These are phyloP conservation scores for Myripristis murdjan DNA, from an alignment of 2,797 vertebrate genomes.

Conservation along the genomic window DNA sequence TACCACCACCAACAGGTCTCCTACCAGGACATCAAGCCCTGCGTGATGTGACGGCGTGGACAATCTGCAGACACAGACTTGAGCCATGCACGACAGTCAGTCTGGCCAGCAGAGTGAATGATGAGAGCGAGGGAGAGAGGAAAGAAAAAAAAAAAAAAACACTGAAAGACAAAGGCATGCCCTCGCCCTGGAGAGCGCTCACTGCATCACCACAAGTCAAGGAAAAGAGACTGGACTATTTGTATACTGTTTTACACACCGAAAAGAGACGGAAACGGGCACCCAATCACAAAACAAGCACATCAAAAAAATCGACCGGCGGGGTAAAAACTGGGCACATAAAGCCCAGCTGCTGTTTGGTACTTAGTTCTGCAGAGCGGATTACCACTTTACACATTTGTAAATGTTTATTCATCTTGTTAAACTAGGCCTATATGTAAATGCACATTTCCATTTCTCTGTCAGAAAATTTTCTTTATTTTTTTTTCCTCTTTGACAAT, in stretches of 20 bases:
- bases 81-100: slow-evolving; percentile 54
- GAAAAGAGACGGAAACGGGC: slow-evolving; percentile 55
- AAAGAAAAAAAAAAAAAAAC: slow-evolving; percentile 53
- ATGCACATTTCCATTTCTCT: slow-evolving; percentile 66
- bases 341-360: slow-evolving; percentile 79
- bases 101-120: slow-evolving; percentile 31
- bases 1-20: slow-evolving; percentile 99
- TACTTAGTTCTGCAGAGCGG: slow-evolving; percentile 87
- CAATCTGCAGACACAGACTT: slow-evolving; percentile 46
- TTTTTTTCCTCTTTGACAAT: slow-evolving; percentile 48
- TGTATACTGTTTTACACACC: slow-evolving; percentile 50
- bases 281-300: slow-evolving; percentile 52
- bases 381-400: slow-evolving; percentile 77
- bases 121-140: slow-evolving; percentile 5
- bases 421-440: slow-evolving; percentile 62
- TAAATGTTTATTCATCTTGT: slow-evolving; percentile 69
- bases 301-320: slow-evolving; percentile 66
- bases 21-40: slow-evolving; percentile 99
- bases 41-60: slow-evolving; percentile 92
- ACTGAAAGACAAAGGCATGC: slow-evolving; percentile 60
- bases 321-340: slow-evolving; percentile 58
- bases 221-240: slow-evolving; percentile 65
- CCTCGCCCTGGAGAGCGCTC: slow-evolving; percentile 43
- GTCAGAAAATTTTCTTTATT: slow-evolving; percentile 50
- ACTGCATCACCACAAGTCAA: slow-evolving; percentile 23